These are phyloP conservation scores for Lasioglossum morio DNA, from an alignment of 2,888 invertebrate genomes.

Conservation along the genomic window DNA sequence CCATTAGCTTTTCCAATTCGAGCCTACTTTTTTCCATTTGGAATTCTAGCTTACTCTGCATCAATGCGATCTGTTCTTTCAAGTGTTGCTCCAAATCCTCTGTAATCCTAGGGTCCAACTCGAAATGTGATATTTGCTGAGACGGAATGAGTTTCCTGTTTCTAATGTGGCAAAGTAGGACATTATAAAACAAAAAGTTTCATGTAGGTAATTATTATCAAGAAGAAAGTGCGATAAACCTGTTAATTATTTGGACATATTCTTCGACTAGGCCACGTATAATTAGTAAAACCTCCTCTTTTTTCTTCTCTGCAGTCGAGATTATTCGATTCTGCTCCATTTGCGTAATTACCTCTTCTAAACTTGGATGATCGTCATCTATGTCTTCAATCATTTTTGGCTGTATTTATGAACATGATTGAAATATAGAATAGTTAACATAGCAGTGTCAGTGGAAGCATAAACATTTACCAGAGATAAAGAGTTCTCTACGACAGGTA, in stretches of 20 bases:
- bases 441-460: not conserved
- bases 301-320: slow-evolving; percentile 88
- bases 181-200: slow-evolving; percentile 3
- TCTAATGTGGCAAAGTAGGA: slow-evolving; percentile 67
- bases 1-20: slow-evolving; percentile 87
- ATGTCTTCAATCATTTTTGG: slow-evolving; percentile 80
- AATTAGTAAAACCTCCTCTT: slow-evolving; percentile 86
- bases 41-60: slow-evolving; percentile 89
- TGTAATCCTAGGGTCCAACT: slow-evolving; percentile 89
- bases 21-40: slow-evolving; percentile 90
- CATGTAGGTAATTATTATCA: not conserved
- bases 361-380: slow-evolving; percentile 83
- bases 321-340: slow-evolving; percentile 88
- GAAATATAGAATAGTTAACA: not conserved
- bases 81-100: slow-evolving; percentile 87
- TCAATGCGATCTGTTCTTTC: slow-evolving; percentile 87
- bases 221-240: slow-evolving; percentile 77
- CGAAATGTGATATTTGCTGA: slow-evolving; percentile 87
- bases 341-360: slow-evolving; percentile 90
- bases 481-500: slow-evolving; percentile 50
- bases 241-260: slow-evolving; percentile 86
- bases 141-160: slow-evolving; percentile 88
- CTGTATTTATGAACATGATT: slow-evolving; percentile 29
- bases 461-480: slow-evolving; percentile 53
- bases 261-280: slow-evolving; percentile 86